These are phyloP conservation scores for Temnothorax nylanderi DNA, from an alignment of 1,140 invertebrate genomes.

Conservation along the genomic window DNA sequence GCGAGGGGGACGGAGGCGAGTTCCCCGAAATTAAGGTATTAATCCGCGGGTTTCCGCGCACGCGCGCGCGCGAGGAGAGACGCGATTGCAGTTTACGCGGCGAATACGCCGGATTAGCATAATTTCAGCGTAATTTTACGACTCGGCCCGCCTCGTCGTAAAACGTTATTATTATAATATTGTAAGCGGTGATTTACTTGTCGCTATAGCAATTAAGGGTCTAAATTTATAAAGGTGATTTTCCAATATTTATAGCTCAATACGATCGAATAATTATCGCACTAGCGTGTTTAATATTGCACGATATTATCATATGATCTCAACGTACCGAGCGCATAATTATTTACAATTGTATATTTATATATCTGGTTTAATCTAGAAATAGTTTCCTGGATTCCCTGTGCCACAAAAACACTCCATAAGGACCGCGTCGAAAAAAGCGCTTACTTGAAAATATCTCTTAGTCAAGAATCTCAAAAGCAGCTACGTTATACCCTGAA, in stretches of 20 bases:
- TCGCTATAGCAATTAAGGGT: conserved; percentile 25
- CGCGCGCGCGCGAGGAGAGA: background rate
- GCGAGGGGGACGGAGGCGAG: background rate
- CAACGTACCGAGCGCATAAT: background rate
- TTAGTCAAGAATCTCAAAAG: background rate
- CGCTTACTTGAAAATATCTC: background rate
- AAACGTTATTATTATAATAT: conserved; percentile 58
- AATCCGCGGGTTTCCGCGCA: conserved; percentile 53
- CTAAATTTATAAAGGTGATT: conserved; percentile 33
- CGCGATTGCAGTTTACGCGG: conserved; percentile 39
- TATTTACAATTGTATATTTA: conserved; percentile 36
- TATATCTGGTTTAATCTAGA: background rate
- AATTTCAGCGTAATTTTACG: conserved; percentile 56
- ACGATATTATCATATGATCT: conserved; percentile 21
- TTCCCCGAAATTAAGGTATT: conserved; percentile 57
- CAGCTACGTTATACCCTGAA: background rate
- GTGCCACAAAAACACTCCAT: background rate
- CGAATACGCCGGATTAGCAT: conserved; percentile 48
- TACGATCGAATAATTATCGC: conserved; percentile 9
- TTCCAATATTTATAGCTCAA: conserved; percentile 14
- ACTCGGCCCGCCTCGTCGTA: conserved; percentile 29
- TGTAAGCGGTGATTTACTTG: conserved; percentile 45
- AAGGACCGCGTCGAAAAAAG: background rate
- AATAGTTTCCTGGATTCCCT: background rate
- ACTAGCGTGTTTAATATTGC: conserved; percentile 32